These are phyloP conservation scores for Phoxinus phoxinus DNA, from an alignment of 2,113 vertebrate genomes.

Conservation along the genomic window DNA sequence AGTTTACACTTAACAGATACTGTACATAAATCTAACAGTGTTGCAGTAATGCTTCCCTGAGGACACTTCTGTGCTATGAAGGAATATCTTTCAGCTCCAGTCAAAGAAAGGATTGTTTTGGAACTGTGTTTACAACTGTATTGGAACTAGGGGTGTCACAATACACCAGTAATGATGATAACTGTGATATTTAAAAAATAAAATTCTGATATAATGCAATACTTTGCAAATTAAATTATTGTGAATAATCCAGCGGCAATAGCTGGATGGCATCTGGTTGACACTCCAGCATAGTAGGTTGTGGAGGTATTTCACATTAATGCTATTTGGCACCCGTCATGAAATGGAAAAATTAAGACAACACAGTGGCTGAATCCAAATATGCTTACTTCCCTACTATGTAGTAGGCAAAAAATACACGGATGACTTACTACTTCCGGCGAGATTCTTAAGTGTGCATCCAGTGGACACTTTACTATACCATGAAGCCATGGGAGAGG, in stretches of 20 bases:
- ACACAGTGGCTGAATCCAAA: not conserved
- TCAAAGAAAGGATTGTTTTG: not conserved
- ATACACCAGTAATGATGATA: not conserved
- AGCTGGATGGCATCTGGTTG: too few species aligned
- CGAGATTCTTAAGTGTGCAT: too few species aligned
- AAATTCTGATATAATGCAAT: not conserved
- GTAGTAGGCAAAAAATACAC: not conserved
- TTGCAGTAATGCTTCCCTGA: not conserved
- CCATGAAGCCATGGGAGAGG: too few species aligned
- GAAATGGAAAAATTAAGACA: not conserved
- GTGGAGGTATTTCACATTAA: too few species aligned
- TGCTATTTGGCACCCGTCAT: not conserved
- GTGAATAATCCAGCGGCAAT: too few species aligned
- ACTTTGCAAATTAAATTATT: too few species aligned
- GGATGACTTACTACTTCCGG: not conserved
- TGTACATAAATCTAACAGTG: not conserved
- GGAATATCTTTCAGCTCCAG: not conserved
- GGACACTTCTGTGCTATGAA: not conserved
- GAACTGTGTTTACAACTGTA: not conserved
- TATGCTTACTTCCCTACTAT: not conserved
- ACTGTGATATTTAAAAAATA: not conserved
- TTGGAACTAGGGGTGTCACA: not conserved
- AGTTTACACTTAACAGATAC: not conserved
- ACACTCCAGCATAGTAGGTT: too few species aligned
- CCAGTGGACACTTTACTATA: too few species aligned